These are phyloP conservation scores for Synodontis membranacea DNA, from an alignment of 2,113 vertebrate species.

Conservation along the genomic window DNA sequence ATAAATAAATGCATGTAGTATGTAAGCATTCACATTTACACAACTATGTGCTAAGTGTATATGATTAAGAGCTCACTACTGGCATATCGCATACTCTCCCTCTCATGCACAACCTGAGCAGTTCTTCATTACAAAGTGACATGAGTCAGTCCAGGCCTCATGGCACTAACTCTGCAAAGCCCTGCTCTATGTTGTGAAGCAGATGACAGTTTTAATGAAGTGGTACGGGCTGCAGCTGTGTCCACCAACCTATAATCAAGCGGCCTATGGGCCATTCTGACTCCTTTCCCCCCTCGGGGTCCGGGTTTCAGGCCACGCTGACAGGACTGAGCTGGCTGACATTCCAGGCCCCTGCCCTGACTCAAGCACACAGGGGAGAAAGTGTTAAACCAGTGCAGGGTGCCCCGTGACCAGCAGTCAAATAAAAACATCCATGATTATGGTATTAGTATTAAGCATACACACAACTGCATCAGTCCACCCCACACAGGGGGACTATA, in stretches of 20 bases:
- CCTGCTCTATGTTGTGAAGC: slow-evolving; percentile 57
- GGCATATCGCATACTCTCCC: not conserved
- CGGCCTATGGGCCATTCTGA: slow-evolving; percentile 57
- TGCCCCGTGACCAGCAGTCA: slow-evolving; percentile 52
- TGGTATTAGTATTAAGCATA: slow-evolving; percentile 50
- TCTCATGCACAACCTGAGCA: slow-evolving; percentile 49
- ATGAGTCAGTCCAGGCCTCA: slow-evolving; percentile 38
- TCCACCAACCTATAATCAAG: slow-evolving; percentile 65
- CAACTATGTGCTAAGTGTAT: not conserved
- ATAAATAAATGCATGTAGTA: slow-evolving; percentile 3
- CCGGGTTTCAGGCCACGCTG: slow-evolving; percentile 36
- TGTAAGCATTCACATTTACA: not conserved
- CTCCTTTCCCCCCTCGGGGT: slow-evolving; percentile 33
- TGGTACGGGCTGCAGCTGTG: slow-evolving; percentile 64
- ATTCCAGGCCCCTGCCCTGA: slow-evolving; percentile 40
- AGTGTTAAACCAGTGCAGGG: slow-evolving; percentile 64
- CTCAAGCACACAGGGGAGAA: slow-evolving; percentile 58
- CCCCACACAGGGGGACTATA: slow-evolving; percentile 37
- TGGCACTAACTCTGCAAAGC: slow-evolving; percentile 26
- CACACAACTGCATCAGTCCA: slow-evolving; percentile 51
- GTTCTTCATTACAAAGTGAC: slow-evolving; percentile 70
- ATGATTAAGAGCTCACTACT: slow-evolving; percentile 4
- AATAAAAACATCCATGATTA: slow-evolving; percentile 56
- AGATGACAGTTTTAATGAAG: slow-evolving; percentile 64
- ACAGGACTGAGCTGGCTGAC: slow-evolving; percentile 60